Evolutionary conservation across 2,888 invertebrate species (phyloP), one percentile per base, ranked within the genome.

Genomic region (Drosophila fungiperda): DNA sequence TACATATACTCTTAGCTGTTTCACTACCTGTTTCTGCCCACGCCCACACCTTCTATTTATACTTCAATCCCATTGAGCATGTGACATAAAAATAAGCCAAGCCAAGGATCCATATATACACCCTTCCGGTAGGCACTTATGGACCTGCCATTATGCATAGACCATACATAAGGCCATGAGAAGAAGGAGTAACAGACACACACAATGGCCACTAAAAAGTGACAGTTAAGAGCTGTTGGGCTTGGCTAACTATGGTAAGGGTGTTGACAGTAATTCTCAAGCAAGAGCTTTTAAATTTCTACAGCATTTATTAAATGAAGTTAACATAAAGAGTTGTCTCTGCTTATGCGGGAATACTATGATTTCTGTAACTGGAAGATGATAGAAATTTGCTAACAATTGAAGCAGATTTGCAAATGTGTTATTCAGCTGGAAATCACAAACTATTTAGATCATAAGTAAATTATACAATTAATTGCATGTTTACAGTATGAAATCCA

Each of bases 131-230:
- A 52, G 87, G 60, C 79, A 72, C 87, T 87, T 82, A 84, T 76
- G 61, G 68, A 68, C 65, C 70, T 55, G 61, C 49, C 53, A 60
- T 66, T 68, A 78, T 64, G 53, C 60, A 67, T 58, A 77, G 68
- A 71, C 59, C 55, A 64, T 71, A 74, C 71, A 82, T 89, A 84
- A 89, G 76, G 76, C 61, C 68, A 80, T 88, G 68, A 68, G 87
- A 84, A 82, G 82, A 84, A 82, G 84, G 89, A 85, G 80, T 82
- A 78, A 68, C 68, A 73, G 65, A 75, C 73, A 65, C 76, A 75
- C 76, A 84, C 76, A 87, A 77, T 82, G 73, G 80, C 73, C 61
- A 83, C 83, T 87, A 80, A 87, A 87, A 77, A 61, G 65, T 67
- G 86, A 73, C 83, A 74, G 83, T 75, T 79, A 85, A 82, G 88